Percentiles rank a stretch among this genome's conserved stretches.
Conservation (phyloP, 2,113 vertebrate species). For the Numenius arquata region DNA sequence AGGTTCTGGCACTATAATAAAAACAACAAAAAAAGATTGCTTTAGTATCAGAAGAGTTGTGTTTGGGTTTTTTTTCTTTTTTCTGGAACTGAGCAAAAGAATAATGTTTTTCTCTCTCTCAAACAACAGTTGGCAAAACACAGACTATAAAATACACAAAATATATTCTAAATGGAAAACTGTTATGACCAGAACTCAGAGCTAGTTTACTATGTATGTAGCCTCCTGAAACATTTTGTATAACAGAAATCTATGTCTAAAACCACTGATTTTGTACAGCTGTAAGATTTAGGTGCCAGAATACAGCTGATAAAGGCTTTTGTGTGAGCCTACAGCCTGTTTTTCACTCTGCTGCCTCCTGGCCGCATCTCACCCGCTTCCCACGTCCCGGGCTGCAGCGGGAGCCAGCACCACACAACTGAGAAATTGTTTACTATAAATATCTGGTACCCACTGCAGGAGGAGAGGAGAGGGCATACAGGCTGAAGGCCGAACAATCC, state of each 20-base stretch:
- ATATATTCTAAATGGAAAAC: background rate
- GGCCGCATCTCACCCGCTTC: too few relatives aligned
- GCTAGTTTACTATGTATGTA: background rate
- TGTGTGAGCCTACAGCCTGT: too few relatives aligned
- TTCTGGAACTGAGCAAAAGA: background rate
- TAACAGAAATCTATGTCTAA: background rate
- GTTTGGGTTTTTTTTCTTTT: fast-evolving
- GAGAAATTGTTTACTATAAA: too few relatives aligned
- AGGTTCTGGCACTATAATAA: conserved; percentile 89
- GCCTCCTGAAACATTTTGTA: background rate
- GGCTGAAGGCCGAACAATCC: too few relatives aligned
- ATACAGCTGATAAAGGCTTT: background rate
- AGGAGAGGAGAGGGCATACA: too few relatives aligned
- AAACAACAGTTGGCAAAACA: background rate
- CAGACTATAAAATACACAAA: background rate
- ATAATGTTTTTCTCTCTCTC: background rate
- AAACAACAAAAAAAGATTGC: background rate
- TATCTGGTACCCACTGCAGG: too few relatives aligned
- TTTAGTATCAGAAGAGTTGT: background rate
- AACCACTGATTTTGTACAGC: background rate
- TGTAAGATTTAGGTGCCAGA: background rate
- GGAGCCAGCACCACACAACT: too few relatives aligned
- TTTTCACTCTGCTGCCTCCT: too few relatives aligned
- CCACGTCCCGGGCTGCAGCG: too few relatives aligned
- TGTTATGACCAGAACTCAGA: background rate